These are phyloP conservation scores for Pammene aurita DNA, from an alignment of 2,888 invertebrate genomes.

Conservation along the genomic window DNA sequence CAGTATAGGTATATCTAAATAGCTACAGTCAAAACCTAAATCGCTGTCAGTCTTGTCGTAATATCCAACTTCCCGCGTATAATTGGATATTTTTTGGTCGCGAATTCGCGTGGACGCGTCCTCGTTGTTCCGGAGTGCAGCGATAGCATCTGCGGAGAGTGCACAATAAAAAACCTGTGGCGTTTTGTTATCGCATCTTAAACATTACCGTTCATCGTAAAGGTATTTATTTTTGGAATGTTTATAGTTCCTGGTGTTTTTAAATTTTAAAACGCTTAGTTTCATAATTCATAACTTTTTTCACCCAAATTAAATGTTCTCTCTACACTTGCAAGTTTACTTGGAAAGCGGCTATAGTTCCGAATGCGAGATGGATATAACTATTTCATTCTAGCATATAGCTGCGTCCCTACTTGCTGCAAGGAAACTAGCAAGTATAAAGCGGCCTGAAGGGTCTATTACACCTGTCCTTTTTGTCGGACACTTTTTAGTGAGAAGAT, in stretches of 20 bases:
- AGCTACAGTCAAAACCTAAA: neutral
- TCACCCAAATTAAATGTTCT: no score
- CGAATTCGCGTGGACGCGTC: slow-evolving; percentile 34
- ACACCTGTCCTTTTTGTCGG: neutral
- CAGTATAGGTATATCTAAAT: no score
- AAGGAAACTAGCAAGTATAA: no score
- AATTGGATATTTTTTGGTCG: slow-evolving; percentile 33
- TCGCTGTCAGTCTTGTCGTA: slow-evolving; percentile 22
- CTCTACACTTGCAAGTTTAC: no score
- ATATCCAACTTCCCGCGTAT: slow-evolving; percentile 19
- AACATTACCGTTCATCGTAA: slow-evolving; percentile 22
- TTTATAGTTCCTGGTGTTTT: neutral
- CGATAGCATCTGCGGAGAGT: slow-evolving; percentile 23
- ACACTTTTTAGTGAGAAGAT: no score
- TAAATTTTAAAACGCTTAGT: neutral
- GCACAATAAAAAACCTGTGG: slow-evolving; percentile 33
- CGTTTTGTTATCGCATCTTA: slow-evolving; percentile 34
- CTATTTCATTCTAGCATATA: no score
- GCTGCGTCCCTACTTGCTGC: no score
- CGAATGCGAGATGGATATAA: no score
- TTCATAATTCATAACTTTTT: no score
- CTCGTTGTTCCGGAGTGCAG: slow-evolving; percentile 36
- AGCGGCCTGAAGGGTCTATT: neutral
- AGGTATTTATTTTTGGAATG: slow-evolving; percentile 17
- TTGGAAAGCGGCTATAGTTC: no score